These are phyloP conservation scores for Nephila pilipes DNA, from an alignment of 1,140 invertebrate species.

Conservation along the genomic window DNA sequence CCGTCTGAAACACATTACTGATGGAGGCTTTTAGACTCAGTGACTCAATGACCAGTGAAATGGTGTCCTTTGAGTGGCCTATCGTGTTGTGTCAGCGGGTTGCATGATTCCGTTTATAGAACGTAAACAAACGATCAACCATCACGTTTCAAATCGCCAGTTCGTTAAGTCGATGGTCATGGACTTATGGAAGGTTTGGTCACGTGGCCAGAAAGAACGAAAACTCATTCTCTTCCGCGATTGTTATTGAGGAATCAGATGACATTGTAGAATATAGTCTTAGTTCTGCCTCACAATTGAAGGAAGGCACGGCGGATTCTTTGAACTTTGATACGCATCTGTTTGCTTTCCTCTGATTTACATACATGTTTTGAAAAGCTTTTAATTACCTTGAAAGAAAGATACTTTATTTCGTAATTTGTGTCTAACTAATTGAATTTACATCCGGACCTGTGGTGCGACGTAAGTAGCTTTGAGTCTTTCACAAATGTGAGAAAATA, in stretches of 20 bases:
- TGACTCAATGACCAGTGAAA: not conserved
- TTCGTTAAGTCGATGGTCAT: conserved; percentile 42
- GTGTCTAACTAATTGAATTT: too few species aligned
- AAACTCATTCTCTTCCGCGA: not conserved
- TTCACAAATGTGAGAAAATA: too few species aligned
- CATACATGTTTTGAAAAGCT: too few species aligned
- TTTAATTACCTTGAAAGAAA: too few species aligned
- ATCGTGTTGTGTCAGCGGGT: conserved; percentile 49
- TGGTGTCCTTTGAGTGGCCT: conserved; percentile 11
- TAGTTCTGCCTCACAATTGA: not conserved
- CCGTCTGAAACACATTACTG: not conserved
- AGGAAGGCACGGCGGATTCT: not conserved
- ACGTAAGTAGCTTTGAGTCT: too few species aligned
- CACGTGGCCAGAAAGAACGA: conserved; percentile 6
- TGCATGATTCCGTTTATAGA: not conserved
- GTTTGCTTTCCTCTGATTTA: too few species aligned
- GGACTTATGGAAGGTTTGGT: not conserved
- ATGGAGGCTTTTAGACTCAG: not conserved
- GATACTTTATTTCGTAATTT: too few species aligned
- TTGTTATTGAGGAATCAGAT: not conserved
- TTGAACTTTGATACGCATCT: not conserved
- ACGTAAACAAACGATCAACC: not conserved
- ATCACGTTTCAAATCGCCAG: not conserved
- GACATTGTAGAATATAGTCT: not conserved
- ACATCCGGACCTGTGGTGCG: too few species aligned